These are phyloP conservation scores for Lysiphlebus fabarum DNA, from an alignment of 1,140 invertebrate genomes.

Conservation along the genomic window DNA sequence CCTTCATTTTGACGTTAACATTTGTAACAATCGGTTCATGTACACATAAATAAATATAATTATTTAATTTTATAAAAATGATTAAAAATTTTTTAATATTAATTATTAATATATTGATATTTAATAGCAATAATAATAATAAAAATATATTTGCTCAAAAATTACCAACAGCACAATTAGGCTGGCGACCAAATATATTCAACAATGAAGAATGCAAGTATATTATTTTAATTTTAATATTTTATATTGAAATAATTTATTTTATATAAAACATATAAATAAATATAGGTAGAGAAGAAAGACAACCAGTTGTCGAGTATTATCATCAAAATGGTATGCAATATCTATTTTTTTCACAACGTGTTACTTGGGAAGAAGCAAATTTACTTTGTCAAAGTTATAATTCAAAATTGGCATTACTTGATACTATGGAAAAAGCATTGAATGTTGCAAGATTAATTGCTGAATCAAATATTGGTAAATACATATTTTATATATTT, in stretches of 20 bases:
- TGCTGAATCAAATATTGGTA: conserved; percentile 36
- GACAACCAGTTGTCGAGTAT: conserved; percentile 33
- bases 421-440: conserved; percentile 34
- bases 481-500: too few species aligned
- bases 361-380: conserved; percentile 36
- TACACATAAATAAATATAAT: too few species aligned
- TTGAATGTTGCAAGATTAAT: conserved; percentile 25
- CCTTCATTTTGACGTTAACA: neutral
- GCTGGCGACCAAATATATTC: neutral
- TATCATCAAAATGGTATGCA: conserved; percentile 29
- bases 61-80: too few species aligned
- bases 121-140: too few species aligned
- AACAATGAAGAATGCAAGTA: conserved; percentile 13
- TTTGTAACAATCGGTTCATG: neutral
- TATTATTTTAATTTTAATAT: conserved; percentile 3
- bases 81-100: neutral
- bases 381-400: conserved; percentile 31
- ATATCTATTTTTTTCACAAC: conserved; percentile 36
- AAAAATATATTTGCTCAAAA: too few species aligned
- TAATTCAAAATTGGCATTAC: conserved; percentile 29
- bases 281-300: conserved; percentile 27
- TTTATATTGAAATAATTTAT: conserved; percentile 1
- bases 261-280: too few species aligned
- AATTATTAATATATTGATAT: too few species aligned
- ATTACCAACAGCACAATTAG: too few species aligned